phyloP scores from a whole-genome alignment of 1,140 invertebrate species.

The Heliothis virescens region DNA sequence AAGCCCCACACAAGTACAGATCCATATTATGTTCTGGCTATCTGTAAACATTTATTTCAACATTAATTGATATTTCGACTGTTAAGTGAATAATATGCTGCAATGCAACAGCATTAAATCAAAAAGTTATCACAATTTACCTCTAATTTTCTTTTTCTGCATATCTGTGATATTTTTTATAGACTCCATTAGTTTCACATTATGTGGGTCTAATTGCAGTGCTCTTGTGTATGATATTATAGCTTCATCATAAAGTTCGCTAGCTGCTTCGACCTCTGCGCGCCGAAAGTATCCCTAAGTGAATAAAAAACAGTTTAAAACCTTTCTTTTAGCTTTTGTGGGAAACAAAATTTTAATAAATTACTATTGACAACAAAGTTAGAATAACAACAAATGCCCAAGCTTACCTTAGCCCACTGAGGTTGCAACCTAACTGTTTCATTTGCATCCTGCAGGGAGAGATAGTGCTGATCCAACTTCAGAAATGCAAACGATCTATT shows the following conservation, averaged over 20 bases:
- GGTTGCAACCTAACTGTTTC: slow-evolving; percentile 91
- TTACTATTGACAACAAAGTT: background rate
- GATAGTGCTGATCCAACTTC: slow-evolving; percentile 91
- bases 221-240: slow-evolving; percentile 90
- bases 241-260: slow-evolving; percentile 90
- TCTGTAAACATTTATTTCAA: slow-evolving; percentile 82
- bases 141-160: slow-evolving; percentile 87
- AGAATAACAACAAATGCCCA: background rate
- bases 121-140: slow-evolving; percentile 56
- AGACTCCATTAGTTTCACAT: slow-evolving; percentile 89
- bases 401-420: slow-evolving; percentile 91
- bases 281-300: slow-evolving; percentile 93
- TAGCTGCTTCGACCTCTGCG: slow-evolving; percentile 92
- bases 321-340: background rate
- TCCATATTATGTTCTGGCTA: slow-evolving; percentile 91
- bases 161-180: slow-evolving; percentile 88
- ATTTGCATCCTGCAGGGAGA: slow-evolving; percentile 92
- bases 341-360: no score
- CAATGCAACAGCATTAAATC: background rate
- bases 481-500: slow-evolving; percentile 93
- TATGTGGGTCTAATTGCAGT: slow-evolving; percentile 89
- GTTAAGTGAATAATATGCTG: no score
- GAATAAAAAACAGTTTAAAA: slow-evolving; percentile 55
- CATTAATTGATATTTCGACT: background rate
- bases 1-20: slow-evolving; percentile 91